A percentile compares a stretch with the other conserved stretches of the same genome.
Conservation (phyloP, 2,113 vertebrate genomes). For the Pogonocichla stellata region DNA sequence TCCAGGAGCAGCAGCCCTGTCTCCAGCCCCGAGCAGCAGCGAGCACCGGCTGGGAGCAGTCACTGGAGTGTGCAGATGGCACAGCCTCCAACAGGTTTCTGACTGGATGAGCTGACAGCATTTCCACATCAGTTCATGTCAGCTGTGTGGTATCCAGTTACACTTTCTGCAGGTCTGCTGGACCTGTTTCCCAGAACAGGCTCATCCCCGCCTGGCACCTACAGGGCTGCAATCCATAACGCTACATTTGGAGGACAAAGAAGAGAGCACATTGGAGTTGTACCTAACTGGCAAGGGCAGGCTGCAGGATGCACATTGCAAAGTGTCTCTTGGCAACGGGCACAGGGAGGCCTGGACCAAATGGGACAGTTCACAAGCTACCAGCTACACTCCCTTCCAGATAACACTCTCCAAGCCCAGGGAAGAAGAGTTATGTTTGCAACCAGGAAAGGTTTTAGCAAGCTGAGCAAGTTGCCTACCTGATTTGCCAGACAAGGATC, state of each 20-base stretch:
- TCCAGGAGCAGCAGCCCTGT: background rate
- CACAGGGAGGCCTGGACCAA: background rate
- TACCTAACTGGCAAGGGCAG: background rate
- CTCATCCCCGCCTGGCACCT: background rate
- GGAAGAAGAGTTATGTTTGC: background rate
- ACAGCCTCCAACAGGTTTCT: background rate
- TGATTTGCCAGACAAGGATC: background rate
- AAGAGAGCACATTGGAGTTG: background rate
- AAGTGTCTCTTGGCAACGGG: background rate
- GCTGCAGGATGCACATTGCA: background rate
- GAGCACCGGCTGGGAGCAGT: background rate
- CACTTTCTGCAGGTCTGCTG: background rate
- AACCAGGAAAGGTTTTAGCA: background rate
- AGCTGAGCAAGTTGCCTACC: background rate
- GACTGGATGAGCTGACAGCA: background rate
- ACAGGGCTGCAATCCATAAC: background rate
- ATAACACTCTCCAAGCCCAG: background rate
- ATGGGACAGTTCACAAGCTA: background rate
- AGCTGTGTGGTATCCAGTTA: background rate
- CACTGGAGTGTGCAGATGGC: background rate
- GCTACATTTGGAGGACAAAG: slow-evolving; percentile 17
- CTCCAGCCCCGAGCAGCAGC: background rate
- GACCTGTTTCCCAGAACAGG: background rate
- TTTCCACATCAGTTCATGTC: background rate
- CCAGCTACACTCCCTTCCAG: background rate